Evolutionary conservation across 2,113 vertebrate species (phyloP).

Genomic region (Geococcyx californianus): DNA sequence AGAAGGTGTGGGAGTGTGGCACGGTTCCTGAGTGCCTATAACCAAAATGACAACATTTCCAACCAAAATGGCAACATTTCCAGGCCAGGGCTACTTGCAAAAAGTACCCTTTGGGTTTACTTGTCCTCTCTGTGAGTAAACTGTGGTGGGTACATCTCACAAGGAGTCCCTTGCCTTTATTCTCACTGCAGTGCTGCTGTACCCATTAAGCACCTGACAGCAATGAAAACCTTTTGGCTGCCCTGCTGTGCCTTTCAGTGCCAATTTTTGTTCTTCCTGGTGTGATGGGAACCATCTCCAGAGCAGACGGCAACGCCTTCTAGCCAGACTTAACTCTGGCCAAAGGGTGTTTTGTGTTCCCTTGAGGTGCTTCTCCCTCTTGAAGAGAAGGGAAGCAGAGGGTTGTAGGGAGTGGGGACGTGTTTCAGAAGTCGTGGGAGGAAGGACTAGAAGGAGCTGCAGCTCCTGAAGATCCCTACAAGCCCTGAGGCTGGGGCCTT

Average conservation of each 20-base stretch:
- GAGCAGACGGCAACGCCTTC: not conserved
- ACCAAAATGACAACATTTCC: not conserved
- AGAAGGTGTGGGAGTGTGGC: not conserved
- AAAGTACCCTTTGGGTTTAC: not conserved
- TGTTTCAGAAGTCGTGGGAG: not conserved
- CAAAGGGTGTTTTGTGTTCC: not conserved
- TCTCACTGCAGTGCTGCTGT: not conserved
- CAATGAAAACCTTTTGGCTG: not conserved
- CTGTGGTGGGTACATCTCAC: not conserved
- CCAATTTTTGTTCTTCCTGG: not conserved
- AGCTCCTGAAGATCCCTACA: not conserved
- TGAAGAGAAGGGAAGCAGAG: not conserved
- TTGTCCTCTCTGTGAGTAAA: not conserved
- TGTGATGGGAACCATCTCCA: not conserved
- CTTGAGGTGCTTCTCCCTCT: not conserved
- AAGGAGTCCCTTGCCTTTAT: not conserved
- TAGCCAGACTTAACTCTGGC: not conserved
- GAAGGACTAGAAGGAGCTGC: not conserved
- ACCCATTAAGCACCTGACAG: not conserved
- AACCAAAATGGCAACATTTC: not conserved
- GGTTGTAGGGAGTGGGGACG: rapidly evolving
- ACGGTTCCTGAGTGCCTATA: not conserved
- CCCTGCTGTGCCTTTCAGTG: rapidly evolving
- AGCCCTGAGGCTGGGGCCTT: not conserved
- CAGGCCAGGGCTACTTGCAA: not conserved